A percentile compares a stretch with the other conserved stretches of the same genome.
phyloP scores from a whole-genome alignment of 2,797 vertebrate species.

The Anas flavirostris region DNA sequence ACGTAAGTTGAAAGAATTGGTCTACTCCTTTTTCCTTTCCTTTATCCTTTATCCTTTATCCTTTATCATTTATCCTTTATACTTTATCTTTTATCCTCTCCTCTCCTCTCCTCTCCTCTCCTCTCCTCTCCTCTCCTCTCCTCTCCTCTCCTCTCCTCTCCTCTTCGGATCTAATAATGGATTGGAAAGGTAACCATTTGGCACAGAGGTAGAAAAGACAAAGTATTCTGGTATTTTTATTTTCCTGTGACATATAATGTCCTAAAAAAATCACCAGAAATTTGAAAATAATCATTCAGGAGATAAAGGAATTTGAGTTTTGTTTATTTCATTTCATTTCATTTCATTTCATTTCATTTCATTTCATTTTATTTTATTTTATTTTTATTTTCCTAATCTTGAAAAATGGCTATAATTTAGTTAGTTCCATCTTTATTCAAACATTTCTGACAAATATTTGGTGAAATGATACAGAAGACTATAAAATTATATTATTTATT shows the following conservation, averaged over 20 bases:
- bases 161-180: accelerated
- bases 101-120: too few relatives aligned
- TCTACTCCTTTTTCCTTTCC: neutral
- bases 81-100: too few relatives aligned
- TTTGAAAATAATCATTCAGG: neutral
- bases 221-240: neutral
- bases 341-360: too few relatives aligned
- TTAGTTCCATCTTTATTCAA: neutral
- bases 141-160: neutral
- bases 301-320: neutral
- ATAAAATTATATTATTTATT: neutral
- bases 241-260: neutral
- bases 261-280: neutral
- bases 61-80: too few relatives aligned
- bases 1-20: neutral
- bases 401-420: neutral
- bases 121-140: neutral
- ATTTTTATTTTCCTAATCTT: neutral
- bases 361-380: too few relatives aligned
- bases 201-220: neutral
- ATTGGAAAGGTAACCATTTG: neutral
- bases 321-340: too few relatives aligned
- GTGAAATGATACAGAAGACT: neutral
- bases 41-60: neutral
- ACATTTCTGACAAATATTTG: neutral